Evolutionary conservation across 2,113 vertebrate genomes (phyloP), one percentile per base, ranked within the genome.

Genomic region (Prietella phreatophila): DNA sequence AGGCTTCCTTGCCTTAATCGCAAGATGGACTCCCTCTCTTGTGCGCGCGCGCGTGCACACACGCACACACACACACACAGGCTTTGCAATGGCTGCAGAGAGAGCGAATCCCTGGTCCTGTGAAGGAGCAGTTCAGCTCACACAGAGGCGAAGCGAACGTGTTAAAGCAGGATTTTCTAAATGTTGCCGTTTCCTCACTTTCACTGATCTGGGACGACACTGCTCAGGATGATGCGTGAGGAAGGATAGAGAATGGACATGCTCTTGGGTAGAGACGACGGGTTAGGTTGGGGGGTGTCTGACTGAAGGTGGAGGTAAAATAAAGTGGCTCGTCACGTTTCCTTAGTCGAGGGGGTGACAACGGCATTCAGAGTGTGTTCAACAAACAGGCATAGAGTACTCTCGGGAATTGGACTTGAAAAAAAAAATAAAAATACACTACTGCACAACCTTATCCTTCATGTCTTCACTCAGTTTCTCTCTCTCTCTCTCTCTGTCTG

Each of bases 51-150:
- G n/a, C n/a, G n/a, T n/a, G n/a, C n/a, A n/a, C n/a, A 58, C 53
- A 58, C 82, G 17, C 47, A 22, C 65, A n/a, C 67, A 36, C n/a
- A 56, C 63, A 13, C 55, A 47, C 36, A 17, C 14, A 33, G 84
- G 84, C 47, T 78, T 56, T 61, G 71, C 58, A 85, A 71, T n/a
- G 71, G 84, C 56, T 85, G 84, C 55, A 76, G 55, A 61, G 33
- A 60, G 27, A 85, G 84, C 42, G 73, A 85, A 61, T 78, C 78
- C 30, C 39, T 53, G 75, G 82, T 56, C 60, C 67, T 61, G 61
- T 83, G 86, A 65, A 84, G 55, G 86, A 88, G 42, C 71, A 36
- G 82, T n/a, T 88, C 69, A 36, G 86, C 86, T 76, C 71, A 65
- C 30, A 10, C 56, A 0, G 53, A 76, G 39, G 50, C 7, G 42